Evolutionary conservation across 2,888 invertebrate species (phyloP), one percentile per base, ranked within the genome.

Genomic region (Athrips mouffetella): DNA sequence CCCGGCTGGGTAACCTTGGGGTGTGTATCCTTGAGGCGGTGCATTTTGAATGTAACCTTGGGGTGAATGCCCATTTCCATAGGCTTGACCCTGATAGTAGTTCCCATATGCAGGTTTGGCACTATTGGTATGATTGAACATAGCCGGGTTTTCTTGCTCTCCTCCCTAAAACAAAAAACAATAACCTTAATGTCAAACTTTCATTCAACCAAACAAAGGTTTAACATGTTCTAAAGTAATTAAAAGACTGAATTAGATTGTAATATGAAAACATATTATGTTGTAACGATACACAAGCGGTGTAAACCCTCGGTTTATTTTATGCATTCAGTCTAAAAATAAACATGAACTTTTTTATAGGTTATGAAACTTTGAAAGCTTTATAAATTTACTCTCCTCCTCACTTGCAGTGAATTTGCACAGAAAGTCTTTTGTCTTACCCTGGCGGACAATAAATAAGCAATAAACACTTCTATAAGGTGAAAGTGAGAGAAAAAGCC

Each of bases 41-140:
- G 76, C 61, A 45, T 75, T 83, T 23, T 80, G 67, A 4, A 75
- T 83, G 68, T 82, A 89, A 7, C 76, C 78, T 60, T 88, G 87
- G 5, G 87, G 89, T 0, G 87, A 80, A 58, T 86, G 88, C 10
- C 87, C 89, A 67, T 85, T 85, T 20, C 86, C 88, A 68, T 86
- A 89, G 30, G 73, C 60, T 59, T 87, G 87, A 1, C 88, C 86
- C 67, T 86, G 86, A 54, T 88, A 88, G 54, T 87, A 88, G 60
- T 83, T 86, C 20, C 85, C 82, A 61, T 84, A 88, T 18, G 77
- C 63, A 11, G 85, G 58, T 63, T 86, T 88, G 52, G 82, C 62
- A 71, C 71, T 85, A 58, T 72, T 80, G 51, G 72, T 79, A 51
- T 87, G 87, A 63, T 85, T 88, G 58, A 81, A 88, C 80, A 87